Evolutionary conservation across 2,888 invertebrate genomes (phyloP).

Genomic region (Sericinus montela): DNA sequence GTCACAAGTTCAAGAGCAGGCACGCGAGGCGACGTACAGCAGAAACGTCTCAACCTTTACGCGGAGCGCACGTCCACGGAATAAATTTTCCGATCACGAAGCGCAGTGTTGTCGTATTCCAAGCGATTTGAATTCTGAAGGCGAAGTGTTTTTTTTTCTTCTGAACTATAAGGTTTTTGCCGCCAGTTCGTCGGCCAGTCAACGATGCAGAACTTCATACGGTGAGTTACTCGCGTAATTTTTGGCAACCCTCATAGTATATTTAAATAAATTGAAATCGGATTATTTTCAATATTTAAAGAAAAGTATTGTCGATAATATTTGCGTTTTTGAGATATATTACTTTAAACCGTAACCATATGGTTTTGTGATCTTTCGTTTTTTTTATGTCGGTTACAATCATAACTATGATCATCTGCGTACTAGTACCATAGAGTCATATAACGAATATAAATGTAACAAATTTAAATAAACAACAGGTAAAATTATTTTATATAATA

Average conservation of each 20-base stretch:
- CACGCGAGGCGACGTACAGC: conserved; percentile 39
- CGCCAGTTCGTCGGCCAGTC: conserved; percentile 32
- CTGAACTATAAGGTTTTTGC: conserved; percentile 30
- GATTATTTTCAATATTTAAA: too few relatives aligned
- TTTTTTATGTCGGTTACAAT: too few relatives aligned
- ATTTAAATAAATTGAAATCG: too few relatives aligned
- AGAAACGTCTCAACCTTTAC: conserved; percentile 59
- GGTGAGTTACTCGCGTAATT: conserved; percentile 48
- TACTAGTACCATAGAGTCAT: too few relatives aligned
- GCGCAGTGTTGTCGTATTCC: conserved; percentile 41
- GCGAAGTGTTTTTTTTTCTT: conserved; percentile 34
- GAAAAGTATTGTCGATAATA: too few relatives aligned
- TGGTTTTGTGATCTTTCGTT: too few relatives aligned
- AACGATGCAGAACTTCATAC: conserved; percentile 62
- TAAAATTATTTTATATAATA: too few relatives aligned
- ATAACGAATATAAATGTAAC: too few relatives aligned
- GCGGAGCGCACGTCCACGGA: conserved; percentile 42
- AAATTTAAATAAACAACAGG: too few relatives aligned
- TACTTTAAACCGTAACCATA: too few relatives aligned
- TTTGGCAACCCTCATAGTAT: background rate
- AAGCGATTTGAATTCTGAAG: conserved; percentile 32
- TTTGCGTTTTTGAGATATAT: too few relatives aligned
- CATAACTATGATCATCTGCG: too few relatives aligned
- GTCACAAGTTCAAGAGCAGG: conserved; percentile 60
- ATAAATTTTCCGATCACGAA: conserved; percentile 32